Evolutionary conservation across 1,140 invertebrate species (phyloP), one percentile per base, ranked within the genome.

Genomic region (Notospermus geniculatus): DNA sequence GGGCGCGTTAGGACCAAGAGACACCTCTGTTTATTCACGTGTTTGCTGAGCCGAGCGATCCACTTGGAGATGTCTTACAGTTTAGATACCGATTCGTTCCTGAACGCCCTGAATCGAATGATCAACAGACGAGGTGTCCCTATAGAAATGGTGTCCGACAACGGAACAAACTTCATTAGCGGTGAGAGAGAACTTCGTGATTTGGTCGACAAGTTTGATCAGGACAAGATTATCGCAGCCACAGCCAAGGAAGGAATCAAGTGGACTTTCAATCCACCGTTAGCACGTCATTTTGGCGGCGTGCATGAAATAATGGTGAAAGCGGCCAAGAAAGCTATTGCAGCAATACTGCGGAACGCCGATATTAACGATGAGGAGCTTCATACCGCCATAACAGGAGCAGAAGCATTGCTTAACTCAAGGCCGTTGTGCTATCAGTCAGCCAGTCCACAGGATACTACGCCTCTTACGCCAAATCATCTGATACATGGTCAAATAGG

Each of bases 131-230:
- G 59, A 15, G 64, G 64, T 32, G 13, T 41, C 15, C 59, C 64
- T 1, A 23, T 2, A 11, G 41, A 54, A 29, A 50, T 65, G 19
- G 5, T 46, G 13, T 57, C 58, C 4, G 64, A 65, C 30, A 62
- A 62, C 57, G 56, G 60, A 22, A 62, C 60, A 32, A 62, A 65
- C 28, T 59, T 65, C 54, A 50, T 59, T 25, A 43, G 63, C n/a
- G 59, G 53, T 1, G 28, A 41, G 1, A 58, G 23, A 30, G 45
- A 65, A 55, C n/a, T 25, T 53, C 2, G 27, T 1, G 45, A 23
- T 54, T n/a, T 19, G 2, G n/a, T 22, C 45, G 17, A 23, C 54
- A 23, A n/a, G n/a, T 9, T 29, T n/a, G 22, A 58, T 25, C 30
- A 22, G 7, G 7, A 19, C 2, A 41, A 17, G 22, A n/a, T 41